These are phyloP conservation scores for Picathartes gymnocephalus DNA, from an alignment of 2,113 vertebrate species.

Conservation along the genomic window DNA sequence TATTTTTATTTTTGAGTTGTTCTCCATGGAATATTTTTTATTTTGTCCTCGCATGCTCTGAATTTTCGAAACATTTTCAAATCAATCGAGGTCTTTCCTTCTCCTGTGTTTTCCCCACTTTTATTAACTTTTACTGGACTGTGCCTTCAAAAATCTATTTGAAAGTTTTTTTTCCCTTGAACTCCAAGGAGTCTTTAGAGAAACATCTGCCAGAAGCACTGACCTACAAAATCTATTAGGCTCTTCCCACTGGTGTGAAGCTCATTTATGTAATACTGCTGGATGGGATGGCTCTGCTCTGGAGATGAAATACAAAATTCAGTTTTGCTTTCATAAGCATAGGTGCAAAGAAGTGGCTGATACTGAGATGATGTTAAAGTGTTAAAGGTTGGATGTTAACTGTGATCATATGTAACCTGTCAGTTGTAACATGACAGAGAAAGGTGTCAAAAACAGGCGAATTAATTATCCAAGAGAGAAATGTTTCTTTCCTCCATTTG, in stretches of 20 bases:
- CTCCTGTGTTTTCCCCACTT: neutral
- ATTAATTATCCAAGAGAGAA: neutral
- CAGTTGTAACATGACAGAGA: neutral
- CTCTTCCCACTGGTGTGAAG: neutral
- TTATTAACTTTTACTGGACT: neutral
- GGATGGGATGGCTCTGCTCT: neutral
- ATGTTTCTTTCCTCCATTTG: neutral
- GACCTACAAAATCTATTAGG: slow-evolving; percentile 51
- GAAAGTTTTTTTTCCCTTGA: neutral
- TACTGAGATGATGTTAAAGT: neutral
- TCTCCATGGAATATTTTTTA: neutral
- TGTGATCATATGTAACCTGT: neutral
- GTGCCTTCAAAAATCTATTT: neutral
- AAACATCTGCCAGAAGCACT: slow-evolving; percentile 9
- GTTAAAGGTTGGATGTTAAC: neutral
- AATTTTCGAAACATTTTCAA: slow-evolving; percentile 25
- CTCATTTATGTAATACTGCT: neutral
- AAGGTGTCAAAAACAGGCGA: neutral
- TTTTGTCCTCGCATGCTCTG: neutral
- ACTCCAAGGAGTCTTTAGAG: slow-evolving; percentile 12
- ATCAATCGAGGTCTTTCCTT: slow-evolving; percentile 23
- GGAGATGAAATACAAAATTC: neutral
- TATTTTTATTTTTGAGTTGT: slow-evolving; percentile 59
- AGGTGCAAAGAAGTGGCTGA: neutral
- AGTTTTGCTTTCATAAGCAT: neutral